Evolutionary conservation across 2,797 vertebrate species (phyloP).

Genomic region (Notoglanidium macrostoma): DNA sequence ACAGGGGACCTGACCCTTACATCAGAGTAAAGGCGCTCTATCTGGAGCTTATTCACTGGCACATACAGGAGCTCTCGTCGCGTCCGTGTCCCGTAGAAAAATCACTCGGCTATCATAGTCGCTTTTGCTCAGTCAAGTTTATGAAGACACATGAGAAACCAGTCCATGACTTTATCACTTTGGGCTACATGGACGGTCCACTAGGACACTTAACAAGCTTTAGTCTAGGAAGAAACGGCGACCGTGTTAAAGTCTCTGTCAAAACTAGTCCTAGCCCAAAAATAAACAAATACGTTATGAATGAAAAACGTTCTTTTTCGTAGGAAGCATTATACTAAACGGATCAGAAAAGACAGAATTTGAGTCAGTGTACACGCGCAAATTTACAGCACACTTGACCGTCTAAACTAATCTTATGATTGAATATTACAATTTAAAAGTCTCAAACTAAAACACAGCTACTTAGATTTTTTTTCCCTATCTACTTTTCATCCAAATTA

Average conservation of each 20-base stretch:
- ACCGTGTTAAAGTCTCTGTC: neutral
- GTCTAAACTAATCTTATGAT: neutral
- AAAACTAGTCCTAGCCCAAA: neutral
- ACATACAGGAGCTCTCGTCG: neutral
- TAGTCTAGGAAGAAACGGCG: neutral
- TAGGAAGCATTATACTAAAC: neutral
- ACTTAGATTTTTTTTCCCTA: neutral
- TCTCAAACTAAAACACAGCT: neutral
- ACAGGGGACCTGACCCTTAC: slow-evolving; percentile 13
- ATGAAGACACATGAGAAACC: slow-evolving; percentile 25
- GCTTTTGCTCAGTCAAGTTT: neutral
- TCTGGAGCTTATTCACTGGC: slow-evolving; percentile 2
- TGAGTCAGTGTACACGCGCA: neutral
- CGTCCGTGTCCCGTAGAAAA: neutral
- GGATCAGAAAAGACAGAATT: neutral
- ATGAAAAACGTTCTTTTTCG: neutral
- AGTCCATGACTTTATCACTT: slow-evolving; percentile 13
- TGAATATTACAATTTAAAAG: neutral
- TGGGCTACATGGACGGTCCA: neutral
- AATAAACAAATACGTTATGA: too few relatives aligned
- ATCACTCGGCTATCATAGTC: neutral
- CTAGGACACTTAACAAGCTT: slow-evolving; percentile 14
- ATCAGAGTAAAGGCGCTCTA: neutral
- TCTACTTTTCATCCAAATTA: neutral
- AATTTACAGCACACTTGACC: neutral